Evolutionary conservation across 2,113 vertebrate genomes (phyloP), one percentile per base, ranked within the genome.

Genomic region (Oceanodroma tethys): DNA sequence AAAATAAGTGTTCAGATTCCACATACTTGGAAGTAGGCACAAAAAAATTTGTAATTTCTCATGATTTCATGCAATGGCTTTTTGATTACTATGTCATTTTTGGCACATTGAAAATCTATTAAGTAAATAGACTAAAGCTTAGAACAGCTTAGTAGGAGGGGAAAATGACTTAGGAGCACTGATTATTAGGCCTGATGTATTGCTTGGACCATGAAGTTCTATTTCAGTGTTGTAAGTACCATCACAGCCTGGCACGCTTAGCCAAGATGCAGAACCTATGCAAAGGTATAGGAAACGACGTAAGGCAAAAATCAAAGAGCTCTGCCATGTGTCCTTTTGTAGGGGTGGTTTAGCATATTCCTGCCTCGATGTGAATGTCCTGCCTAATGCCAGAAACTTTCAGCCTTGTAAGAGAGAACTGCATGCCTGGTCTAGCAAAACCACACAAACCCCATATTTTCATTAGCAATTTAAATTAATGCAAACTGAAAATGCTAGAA

Each of bases 41-140:
- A 83, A 87, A 85, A 85, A 81, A 36, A 18, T 42, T 76, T 75
- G 52, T 82, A 84, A 95, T 97, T 96, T 97, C 59, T 82, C 29
- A 58, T 85, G 70, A 97, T 96, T 95, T 96, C 94, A 97, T 92
- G 96, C 81, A 87, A 55, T 71, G 62, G 1, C 58, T 68, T 95
- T 93, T 88, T 86, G 78, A 79, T 87, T 85, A 92, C 76, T 36
- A 50, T 81, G 36, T n/a, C 63, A 40, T 67, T 94, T 94, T 86
- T 95, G 87, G 53, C n/a, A 60, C n/a, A 93, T 58, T 82, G 86
- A 86, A 88, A 94, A 93, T 20, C 40, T 53, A 90, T 45, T 67
- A 75, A 85, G 12, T 53, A 87, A 91, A 81, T 65, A 88, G 38
- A 42, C 30, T 70, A 97, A 70, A 40, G 12, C 11, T 62, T 87